phyloP scores from a whole-genome alignment of 2,113 vertebrate genomes.

The Tiliqua scincoides region DNA sequence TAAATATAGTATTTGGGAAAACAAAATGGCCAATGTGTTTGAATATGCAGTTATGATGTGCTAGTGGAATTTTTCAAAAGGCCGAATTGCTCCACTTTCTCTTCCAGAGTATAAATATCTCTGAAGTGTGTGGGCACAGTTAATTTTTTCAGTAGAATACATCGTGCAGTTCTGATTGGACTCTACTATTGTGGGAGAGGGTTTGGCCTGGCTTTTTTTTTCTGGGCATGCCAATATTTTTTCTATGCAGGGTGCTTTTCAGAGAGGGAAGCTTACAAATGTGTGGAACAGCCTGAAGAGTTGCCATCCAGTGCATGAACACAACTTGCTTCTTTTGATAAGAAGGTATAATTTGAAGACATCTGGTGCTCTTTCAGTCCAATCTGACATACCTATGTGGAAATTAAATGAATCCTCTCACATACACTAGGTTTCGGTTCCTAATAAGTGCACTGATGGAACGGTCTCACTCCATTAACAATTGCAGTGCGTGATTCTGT shows the following conservation, averaged over 20 bases:
- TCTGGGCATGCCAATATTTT: background rate
- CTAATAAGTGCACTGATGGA: background rate
- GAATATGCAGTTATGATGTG: background rate
- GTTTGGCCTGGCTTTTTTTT: too few relatives aligned
- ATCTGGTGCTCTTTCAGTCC: background rate
- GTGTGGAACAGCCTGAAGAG: background rate
- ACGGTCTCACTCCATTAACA: background rate
- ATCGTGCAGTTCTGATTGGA: background rate
- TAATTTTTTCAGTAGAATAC: background rate
- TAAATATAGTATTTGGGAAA: conserved; percentile 12
- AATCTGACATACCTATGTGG: background rate
- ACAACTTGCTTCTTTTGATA: background rate
- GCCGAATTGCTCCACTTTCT: background rate
- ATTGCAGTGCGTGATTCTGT: background rate
- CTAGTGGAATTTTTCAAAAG: fast-evolving
- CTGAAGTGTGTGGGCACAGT: background rate
- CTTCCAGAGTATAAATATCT: background rate
- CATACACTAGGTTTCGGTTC: too few relatives aligned
- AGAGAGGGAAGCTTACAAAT: too few relatives aligned
- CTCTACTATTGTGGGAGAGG: background rate
- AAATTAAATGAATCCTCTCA: background rate
- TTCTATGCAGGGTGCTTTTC: background rate
- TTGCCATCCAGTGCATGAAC: background rate
- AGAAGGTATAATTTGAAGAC: background rate
- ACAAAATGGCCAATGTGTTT: conserved; percentile 1